These are phyloP conservation scores for Yponomeuta plumbellus DNA, from an alignment of 2,888 invertebrate genomes.

Conservation along the genomic window DNA sequence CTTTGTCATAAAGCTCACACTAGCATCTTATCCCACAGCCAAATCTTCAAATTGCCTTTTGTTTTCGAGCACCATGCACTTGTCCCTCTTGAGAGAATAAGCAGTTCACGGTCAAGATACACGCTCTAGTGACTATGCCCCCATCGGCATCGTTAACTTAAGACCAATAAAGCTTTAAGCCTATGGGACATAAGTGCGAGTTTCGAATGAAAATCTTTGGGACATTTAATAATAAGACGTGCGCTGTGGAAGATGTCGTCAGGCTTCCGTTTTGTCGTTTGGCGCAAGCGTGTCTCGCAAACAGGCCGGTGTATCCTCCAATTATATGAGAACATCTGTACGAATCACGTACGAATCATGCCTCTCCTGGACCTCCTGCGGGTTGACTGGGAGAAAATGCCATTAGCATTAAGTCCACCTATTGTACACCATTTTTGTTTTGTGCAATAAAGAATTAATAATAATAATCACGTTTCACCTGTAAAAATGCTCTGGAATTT, in stretches of 20 bases:
- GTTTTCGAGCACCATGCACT: conserved; percentile 24
- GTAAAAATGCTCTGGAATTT: no score
- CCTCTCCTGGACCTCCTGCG: no score
- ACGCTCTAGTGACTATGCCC: conserved; percentile 23
- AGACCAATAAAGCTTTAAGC: not conserved
- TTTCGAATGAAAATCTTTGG: not conserved
- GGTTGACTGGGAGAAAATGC: no score
- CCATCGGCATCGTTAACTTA: not conserved
- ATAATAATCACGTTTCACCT: no score
- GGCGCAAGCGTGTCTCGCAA: not conserved
- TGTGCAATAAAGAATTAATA: no score
- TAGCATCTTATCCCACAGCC: not conserved
- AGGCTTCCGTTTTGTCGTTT: conserved; percentile 6
- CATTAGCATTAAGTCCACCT: no score
- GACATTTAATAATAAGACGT: not conserved
- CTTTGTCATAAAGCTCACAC: not conserved
- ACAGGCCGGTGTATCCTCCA: no score
- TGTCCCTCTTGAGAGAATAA: conserved; percentile 34
- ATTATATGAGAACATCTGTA: no score
- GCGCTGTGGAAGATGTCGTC: not conserved
- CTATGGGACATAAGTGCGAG: not conserved
- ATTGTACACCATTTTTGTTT: no score
- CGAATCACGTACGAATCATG: no score
- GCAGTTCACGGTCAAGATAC: conserved; percentile 44
- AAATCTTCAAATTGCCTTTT: conserved; percentile 25